Evolutionary conservation across 2,113 vertebrate genomes (phyloP).

Genomic region (Tamias sibiricus): DNA sequence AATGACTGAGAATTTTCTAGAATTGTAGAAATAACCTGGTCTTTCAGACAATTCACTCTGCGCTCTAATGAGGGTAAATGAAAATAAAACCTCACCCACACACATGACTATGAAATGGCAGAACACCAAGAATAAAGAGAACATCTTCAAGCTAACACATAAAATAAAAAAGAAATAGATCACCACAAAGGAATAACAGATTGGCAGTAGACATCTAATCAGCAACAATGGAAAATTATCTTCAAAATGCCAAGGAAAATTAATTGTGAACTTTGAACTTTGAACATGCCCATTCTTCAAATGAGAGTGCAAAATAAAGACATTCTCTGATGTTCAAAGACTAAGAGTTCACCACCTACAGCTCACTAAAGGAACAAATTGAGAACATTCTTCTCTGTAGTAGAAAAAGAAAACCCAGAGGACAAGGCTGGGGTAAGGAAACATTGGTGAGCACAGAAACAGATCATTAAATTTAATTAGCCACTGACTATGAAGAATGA

Average conservation of each 20-base stretch:
- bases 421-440: background rate
- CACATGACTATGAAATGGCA: background rate
- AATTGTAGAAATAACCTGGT: background rate
- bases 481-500: conserved; percentile 1
- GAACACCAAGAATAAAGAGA: background rate
- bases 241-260: background rate
- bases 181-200: background rate
- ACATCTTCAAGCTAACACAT: background rate
- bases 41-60: background rate
- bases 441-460: background rate
- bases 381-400: conserved; percentile 3
- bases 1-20: background rate
- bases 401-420: background rate
- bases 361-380: conserved; percentile 39
- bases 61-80: background rate
- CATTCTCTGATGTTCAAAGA: background rate
- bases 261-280: background rate
- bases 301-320: background rate
- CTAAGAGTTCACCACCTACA: background rate
- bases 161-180: background rate
- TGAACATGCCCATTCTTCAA: background rate
- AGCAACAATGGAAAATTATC: background rate
- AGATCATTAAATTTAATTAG: background rate
- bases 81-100: conserved; percentile 13
- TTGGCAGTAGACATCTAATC: background rate